phyloP scores from a whole-genome alignment of 2,113 vertebrate species.

The Aegypius monachus region DNA sequence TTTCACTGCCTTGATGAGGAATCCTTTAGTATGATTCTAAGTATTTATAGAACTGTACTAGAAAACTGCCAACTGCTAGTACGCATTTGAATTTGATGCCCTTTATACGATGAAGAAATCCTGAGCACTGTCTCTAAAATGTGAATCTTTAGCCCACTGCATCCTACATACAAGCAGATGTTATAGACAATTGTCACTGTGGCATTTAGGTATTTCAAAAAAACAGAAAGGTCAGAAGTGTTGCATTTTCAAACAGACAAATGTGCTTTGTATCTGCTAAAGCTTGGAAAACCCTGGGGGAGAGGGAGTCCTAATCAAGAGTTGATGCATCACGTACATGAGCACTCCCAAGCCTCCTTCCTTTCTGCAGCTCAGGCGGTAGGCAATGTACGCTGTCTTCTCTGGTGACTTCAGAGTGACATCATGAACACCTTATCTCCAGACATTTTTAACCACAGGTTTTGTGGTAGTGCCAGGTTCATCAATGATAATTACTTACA shows the following conservation, averaged over 20 bases:
- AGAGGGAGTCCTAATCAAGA: fast-evolving
- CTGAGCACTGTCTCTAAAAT: background rate
- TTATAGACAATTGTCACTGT: slow-evolving; percentile 1
- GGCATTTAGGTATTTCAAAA: background rate
- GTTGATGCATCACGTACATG: fast-evolving
- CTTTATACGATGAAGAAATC: slow-evolving; percentile 18
- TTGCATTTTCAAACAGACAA: background rate
- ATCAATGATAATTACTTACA: fast-evolving
- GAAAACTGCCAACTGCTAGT: slow-evolving; percentile 16
- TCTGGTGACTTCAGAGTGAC: background rate
- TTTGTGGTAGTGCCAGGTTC: background rate
- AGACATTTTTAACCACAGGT: background rate
- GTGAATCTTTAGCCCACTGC: background rate
- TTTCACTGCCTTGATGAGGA: background rate
- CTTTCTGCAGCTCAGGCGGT: too few relatives aligned
- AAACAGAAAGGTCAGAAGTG: background rate
- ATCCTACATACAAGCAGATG: slow-evolving; percentile 15
- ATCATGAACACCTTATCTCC: background rate
- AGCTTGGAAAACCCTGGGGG: background rate
- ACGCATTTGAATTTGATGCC: slow-evolving; percentile 30
- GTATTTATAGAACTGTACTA: slow-evolving; percentile 50
- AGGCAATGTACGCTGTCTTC: background rate
- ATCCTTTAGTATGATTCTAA: background rate
- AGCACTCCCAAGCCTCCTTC: background rate
- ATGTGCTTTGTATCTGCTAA: fast-evolving